Conservation (phyloP, 2,797 vertebrate genomes). For the Gallinago stenura region DNA sequence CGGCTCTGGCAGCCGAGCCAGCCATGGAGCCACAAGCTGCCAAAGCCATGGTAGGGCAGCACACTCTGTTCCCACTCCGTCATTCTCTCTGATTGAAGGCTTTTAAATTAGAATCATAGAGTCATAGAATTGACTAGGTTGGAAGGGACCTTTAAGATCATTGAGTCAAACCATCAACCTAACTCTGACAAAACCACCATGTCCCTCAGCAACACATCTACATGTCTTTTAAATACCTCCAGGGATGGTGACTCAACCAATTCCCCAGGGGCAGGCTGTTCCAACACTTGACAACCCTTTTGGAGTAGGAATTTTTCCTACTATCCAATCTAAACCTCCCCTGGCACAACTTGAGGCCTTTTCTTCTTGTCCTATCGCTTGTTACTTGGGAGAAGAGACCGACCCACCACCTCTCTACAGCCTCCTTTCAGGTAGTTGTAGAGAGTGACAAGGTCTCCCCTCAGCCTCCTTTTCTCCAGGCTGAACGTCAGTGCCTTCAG, state of each 20-base stretch:
- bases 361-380: background rate
- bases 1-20: too few relatives aligned
- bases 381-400: background rate
- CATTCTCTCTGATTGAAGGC: background rate
- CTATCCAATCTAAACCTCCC: background rate
- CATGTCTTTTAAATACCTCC: background rate
- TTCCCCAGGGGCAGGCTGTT: background rate
- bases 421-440: background rate
- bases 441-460: background rate
- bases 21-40: fast-evolving
- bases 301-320: background rate
- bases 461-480: background rate
- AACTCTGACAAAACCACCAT: background rate
- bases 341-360: background rate
- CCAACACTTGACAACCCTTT: background rate
- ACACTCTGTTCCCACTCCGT: fast-evolving
- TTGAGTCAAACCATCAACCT: background rate
- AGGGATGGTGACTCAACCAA: background rate
- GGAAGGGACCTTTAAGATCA: background rate
- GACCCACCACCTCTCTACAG: background rate
- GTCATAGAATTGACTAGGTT: background rate
- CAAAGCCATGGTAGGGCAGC: fast-evolving
- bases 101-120: background rate
- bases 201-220: background rate
- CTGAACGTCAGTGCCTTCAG: background rate